Conservation (phyloP, 2,888 invertebrate genomes). For the Leptinotarsa peninsularis region DNA sequence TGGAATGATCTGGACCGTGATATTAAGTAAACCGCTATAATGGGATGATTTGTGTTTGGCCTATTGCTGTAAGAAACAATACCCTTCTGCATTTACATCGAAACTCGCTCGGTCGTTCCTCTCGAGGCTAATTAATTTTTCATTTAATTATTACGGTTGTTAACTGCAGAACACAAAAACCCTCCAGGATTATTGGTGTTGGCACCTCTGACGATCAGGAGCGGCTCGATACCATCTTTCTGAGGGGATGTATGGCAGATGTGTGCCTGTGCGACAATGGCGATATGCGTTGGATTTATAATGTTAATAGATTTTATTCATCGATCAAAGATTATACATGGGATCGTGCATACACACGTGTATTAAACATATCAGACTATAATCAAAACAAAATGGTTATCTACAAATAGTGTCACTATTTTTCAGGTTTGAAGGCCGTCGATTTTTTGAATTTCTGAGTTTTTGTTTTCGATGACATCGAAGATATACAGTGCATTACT, state of each 20-base stretch:
- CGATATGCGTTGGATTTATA: no score
- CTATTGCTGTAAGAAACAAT: constrained; percentile 41
- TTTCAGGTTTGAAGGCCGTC: no score
- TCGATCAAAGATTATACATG: no score
- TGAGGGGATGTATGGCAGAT: neutral
- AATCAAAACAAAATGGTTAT: no score
- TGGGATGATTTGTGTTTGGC: constrained; percentile 46
- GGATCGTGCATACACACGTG: no score
- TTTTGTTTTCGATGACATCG: no score
- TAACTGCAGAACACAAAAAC: constrained; percentile 28
- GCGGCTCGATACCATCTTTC: neutral
- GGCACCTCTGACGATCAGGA: neutral
- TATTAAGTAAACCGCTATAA: constrained; percentile 50
- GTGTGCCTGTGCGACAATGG: no score
- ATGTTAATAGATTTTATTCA: no score
- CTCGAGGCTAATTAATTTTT: constrained; percentile 44
- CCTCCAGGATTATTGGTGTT: constrained; percentile 2
- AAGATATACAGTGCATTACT: no score
- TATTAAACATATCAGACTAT: no score
- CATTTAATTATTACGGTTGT: constrained; percentile 44
- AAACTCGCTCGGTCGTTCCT: constrained; percentile 35
- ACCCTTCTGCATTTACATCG: constrained; percentile 38
- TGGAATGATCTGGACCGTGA: constrained; percentile 48
- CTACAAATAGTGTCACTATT: no score
- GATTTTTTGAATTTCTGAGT: no score